phyloP scores from a whole-genome alignment of 2,113 vertebrate genomes.

The Nycticebus coucang region DNA sequence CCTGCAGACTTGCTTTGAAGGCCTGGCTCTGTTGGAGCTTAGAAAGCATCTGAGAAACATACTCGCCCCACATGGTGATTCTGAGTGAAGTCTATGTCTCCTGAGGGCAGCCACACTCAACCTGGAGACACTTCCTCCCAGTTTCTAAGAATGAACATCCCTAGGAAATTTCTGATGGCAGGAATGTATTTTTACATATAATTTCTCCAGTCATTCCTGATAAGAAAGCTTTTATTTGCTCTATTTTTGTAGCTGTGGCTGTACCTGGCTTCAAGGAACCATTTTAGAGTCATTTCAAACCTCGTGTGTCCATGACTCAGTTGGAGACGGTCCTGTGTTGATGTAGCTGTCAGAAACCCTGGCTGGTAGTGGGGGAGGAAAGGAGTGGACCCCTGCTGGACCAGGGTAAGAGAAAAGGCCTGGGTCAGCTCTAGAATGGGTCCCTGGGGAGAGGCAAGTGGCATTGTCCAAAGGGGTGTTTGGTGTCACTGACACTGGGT shows the following conservation, averaged over 20 bases:
- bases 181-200: neutral
- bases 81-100: neutral
- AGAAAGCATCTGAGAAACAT: neutral
- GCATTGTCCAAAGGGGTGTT: neutral
- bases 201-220: neutral
- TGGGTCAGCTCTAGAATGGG: neutral
- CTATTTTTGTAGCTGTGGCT: neutral
- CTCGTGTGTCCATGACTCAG: neutral
- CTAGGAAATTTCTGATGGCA: neutral
- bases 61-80: neutral
- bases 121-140: neutral
- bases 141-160: neutral
- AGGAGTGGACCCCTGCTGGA: neutral
- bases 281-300: neutral
- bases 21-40: neutral
- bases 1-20: neutral
- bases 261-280: neutral
- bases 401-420: neutral
- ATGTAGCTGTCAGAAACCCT: neutral
- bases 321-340: neutral
- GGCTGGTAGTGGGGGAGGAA: fast-evolving
- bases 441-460: neutral
- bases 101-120: neutral
- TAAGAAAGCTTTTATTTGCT: neutral
- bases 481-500: neutral